Percentiles rank a stretch among this genome's conserved stretches.
Conservation (phyloP, 2,113 vertebrate species). For the Chaetodon auriga region DNA sequence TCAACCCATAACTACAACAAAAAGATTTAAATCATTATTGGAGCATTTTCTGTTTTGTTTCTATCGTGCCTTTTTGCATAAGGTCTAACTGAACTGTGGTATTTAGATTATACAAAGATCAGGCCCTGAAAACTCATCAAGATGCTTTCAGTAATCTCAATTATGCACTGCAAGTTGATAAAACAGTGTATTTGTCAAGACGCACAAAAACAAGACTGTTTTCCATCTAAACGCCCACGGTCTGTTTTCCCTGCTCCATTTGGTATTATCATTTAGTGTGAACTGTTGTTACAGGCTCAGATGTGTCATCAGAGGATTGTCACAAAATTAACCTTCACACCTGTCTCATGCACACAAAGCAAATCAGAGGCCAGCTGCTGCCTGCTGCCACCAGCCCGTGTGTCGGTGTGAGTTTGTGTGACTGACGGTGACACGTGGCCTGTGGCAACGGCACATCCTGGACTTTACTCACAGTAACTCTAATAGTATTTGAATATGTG, state of each 20-base stretch:
- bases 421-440: constrained; percentile 54
- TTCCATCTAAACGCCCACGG: neutral
- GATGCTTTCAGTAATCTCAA: neutral
- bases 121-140: neutral
- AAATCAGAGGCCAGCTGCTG: constrained; percentile 41
- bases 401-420: neutral
- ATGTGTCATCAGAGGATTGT: constrained; percentile 59
- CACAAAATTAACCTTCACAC: constrained; percentile 57
- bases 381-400: constrained; percentile 4
- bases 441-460: constrained; percentile 9
- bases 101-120: neutral
- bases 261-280: constrained; percentile 32
- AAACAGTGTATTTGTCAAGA: neutral
- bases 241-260: constrained; percentile 20
- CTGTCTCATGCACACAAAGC: constrained; percentile 48
- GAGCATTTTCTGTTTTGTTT: neutral
- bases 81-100: neutral
- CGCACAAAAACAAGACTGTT: neutral
- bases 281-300: constrained; percentile 40
- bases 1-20: neutral
- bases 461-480: neutral
- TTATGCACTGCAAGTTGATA: neutral
- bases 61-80: neutral
- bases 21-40: neutral
- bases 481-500: no score